These are phyloP conservation scores for Bubo scandiacus DNA, from an alignment of 2,113 vertebrate genomes.

Conservation along the genomic window DNA sequence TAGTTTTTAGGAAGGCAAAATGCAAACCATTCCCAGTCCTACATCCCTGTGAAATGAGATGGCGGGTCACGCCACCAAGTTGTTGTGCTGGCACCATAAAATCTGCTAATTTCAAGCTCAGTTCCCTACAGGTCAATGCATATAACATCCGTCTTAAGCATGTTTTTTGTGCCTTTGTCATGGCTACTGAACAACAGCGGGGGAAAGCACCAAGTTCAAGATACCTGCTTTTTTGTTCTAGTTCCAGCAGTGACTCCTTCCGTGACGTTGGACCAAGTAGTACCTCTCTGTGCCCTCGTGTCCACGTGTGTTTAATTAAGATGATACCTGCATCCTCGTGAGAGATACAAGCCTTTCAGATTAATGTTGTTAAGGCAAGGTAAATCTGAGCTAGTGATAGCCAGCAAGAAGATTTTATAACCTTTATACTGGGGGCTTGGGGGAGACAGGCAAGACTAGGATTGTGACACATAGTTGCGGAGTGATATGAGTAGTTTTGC, in stretches of 20 bases:
- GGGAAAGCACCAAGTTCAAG: background rate
- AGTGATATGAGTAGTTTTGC: background rate
- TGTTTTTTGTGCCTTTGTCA: background rate
- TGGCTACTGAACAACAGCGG: background rate
- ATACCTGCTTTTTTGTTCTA: background rate
- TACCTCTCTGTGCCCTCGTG: background rate
- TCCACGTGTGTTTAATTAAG: background rate
- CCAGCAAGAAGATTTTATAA: background rate
- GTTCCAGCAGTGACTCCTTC: background rate
- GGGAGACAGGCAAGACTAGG: too few species aligned
- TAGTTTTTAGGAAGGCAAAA: background rate
- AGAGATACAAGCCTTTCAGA: background rate
- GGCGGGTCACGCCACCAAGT: background rate
- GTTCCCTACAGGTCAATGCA: background rate
- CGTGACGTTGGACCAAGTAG: background rate
- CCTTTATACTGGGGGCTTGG: background rate
- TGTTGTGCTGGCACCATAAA: background rate
- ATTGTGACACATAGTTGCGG: background rate
- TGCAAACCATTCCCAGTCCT: background rate
- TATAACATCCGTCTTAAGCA: background rate
- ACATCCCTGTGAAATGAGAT: background rate
- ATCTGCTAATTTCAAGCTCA: background rate
- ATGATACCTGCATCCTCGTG: background rate
- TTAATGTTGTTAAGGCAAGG: background rate
- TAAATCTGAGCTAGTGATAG: background rate